Evolutionary conservation across 1,140 invertebrate genomes (phyloP).

Genomic region (Lordiphosa clarofinis): DNA sequence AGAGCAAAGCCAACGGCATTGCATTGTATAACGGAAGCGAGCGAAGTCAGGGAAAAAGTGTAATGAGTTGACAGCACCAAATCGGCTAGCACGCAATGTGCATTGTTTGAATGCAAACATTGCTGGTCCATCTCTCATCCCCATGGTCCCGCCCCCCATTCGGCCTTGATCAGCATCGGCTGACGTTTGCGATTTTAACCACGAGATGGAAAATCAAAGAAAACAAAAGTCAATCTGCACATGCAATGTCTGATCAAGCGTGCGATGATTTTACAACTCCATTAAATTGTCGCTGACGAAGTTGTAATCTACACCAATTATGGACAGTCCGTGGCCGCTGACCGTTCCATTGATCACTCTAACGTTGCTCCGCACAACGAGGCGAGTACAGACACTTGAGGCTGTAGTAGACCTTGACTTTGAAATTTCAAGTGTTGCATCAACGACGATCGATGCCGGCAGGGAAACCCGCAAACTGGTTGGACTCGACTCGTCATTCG

Average conservation of each 20-base stretch:
- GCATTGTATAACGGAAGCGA: constrained; percentile 14
- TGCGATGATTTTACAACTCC: too few species aligned
- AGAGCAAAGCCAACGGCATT: constrained; percentile 53
- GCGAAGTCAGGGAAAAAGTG: constrained; percentile 30
- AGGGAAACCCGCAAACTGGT: constrained; percentile 49
- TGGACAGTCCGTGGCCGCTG: constrained; percentile 40
- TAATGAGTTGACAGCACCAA: neutral
- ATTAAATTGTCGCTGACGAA: too few species aligned
- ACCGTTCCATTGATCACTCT: constrained; percentile 15
- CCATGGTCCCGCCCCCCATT: too few species aligned
- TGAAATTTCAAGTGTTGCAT: constrained; percentile 36
- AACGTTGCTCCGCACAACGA: too few species aligned
- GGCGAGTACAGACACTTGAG: constrained; percentile 2
- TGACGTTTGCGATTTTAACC: too few species aligned
- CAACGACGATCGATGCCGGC: constrained; percentile 2
- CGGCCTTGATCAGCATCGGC: too few species aligned
- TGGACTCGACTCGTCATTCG: constrained; percentile 18
- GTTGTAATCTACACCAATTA: constrained; percentile 66
- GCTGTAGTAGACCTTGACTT: constrained; percentile 62
- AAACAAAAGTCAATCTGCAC: too few species aligned
- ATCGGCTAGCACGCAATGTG: neutral
- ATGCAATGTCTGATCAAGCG: too few species aligned
- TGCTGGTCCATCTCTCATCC: neutral
- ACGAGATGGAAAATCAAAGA: too few species aligned
- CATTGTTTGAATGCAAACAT: neutral